Evolutionary conservation across 2,888 invertebrate species (phyloP).

Genomic region (Cynaeus angustus): DNA sequence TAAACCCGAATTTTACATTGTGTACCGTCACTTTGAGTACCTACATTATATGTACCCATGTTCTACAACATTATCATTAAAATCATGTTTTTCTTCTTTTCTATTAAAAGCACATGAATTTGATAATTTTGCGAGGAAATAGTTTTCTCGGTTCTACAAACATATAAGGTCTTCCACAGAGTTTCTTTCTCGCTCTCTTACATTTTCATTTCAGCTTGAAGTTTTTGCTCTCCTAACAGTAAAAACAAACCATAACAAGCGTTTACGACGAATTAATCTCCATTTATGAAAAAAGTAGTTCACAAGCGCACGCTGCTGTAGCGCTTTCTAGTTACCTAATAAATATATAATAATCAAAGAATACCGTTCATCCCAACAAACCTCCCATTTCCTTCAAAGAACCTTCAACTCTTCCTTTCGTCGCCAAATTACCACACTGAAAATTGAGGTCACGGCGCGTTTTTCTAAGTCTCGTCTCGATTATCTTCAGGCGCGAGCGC

Average conservation of each 20-base stretch:
- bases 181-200: too few relatives aligned
- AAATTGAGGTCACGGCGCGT: conserved; percentile 10
- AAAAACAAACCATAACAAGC: not conserved
- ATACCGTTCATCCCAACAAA: not conserved
- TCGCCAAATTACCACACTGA: not conserved
- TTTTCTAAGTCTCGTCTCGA: conserved; percentile 8
- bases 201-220: too few relatives aligned
- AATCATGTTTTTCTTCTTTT: too few relatives aligned
- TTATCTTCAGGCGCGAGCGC: conserved; percentile 20
- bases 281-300: conserved; percentile 13
- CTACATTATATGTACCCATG: too few relatives aligned
- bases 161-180: too few relatives aligned
- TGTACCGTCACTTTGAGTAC: too few relatives aligned
- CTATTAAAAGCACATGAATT: too few relatives aligned
- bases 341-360: conserved; percentile 10
- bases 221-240: not conserved
- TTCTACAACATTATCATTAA: too few relatives aligned
- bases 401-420: conserved; percentile 16
- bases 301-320: not conserved
- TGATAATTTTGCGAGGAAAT: too few relatives aligned
- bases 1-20: too few relatives aligned
- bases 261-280: conserved; percentile 8
- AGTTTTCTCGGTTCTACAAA: too few relatives aligned
- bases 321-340: conserved; percentile 29
- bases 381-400: conserved; percentile 1